A percentile compares a stretch with the other conserved stretches of the same genome.
Evolutionary conservation across 2,113 vertebrate species (phyloP).

Genomic region (Phylloscopus trochiloides): DNA sequence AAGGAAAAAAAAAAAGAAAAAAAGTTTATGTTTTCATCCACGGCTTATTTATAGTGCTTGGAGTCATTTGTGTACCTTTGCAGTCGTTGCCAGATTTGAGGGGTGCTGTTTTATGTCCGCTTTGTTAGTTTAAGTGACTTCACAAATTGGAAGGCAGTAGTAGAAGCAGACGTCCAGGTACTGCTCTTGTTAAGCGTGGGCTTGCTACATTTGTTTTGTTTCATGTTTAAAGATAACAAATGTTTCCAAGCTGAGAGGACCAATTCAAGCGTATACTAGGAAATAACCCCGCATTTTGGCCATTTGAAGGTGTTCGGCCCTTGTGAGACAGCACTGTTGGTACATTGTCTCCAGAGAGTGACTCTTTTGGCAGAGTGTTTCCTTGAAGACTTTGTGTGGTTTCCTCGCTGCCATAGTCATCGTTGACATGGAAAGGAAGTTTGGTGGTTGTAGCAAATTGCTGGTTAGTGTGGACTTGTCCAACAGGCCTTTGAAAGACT

Average conservation of each 20-base stretch:
- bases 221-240: not conserved
- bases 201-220: not conserved
- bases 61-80: not conserved
- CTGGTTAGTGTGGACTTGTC: not conserved
- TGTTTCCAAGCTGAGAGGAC: not conserved
- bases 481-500: not conserved
- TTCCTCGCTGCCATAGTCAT: not conserved
- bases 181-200: not conserved
- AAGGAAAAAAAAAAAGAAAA: not conserved
- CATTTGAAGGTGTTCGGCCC: not conserved
- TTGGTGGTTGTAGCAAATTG: not conserved
- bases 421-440: not conserved
- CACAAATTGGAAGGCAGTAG: not conserved
- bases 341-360: not conserved
- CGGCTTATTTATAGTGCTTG: not conserved
- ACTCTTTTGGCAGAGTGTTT: not conserved
- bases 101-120: not conserved
- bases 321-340: not conserved
- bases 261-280: rapidly evolving
- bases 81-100: not conserved
- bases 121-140: conserved; percentile 32
- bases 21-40: not conserved
- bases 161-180: not conserved
- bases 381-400: not conserved
- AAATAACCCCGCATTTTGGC: not conserved